These are phyloP conservation scores for Myioborus miniatus DNA, from an alignment of 2,797 vertebrate genomes.

Conservation along the genomic window DNA sequence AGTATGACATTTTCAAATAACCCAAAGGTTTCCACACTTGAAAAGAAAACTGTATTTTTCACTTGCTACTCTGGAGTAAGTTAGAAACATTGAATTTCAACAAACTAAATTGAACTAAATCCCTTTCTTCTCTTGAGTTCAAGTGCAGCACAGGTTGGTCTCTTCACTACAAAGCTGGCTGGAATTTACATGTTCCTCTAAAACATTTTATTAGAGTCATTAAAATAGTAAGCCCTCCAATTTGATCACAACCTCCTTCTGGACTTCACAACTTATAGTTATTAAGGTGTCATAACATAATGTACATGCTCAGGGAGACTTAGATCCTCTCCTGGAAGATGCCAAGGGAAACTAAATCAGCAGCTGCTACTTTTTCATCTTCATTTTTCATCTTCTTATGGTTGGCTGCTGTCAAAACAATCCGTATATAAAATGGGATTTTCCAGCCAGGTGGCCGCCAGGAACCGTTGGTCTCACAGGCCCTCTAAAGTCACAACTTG, in stretches of 20 bases:
- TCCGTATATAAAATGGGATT: conserved; percentile 14
- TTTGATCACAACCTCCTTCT: neutral
- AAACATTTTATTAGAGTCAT: conserved; percentile 14
- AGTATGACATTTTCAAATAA: neutral
- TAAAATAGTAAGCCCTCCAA: neutral
- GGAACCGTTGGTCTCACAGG: neutral
- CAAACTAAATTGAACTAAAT: neutral
- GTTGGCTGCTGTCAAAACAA: conserved; percentile 51
- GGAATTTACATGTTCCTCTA: neutral
- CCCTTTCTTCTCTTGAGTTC: neutral
- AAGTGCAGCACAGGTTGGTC: neutral
- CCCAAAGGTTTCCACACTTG: neutral
- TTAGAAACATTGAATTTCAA: neutral
- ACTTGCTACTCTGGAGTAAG: neutral
- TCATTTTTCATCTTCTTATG: conserved; percentile 25
- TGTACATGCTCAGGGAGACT: neutral
- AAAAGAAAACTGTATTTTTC: neutral
- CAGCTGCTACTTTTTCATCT: conserved; percentile 21
- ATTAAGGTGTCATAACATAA: conserved; percentile 24
- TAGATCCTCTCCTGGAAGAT: neutral
- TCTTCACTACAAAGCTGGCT: neutral
- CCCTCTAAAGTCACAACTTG: neutral
- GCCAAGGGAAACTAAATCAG: conserved; percentile 1
- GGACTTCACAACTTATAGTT: conserved; percentile 5
- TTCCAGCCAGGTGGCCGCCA: conserved; percentile 12